Evolutionary conservation across 2,113 vertebrate genomes (phyloP), one percentile per base, ranked within the genome.

Genomic region (Centropus unirufus): DNA sequence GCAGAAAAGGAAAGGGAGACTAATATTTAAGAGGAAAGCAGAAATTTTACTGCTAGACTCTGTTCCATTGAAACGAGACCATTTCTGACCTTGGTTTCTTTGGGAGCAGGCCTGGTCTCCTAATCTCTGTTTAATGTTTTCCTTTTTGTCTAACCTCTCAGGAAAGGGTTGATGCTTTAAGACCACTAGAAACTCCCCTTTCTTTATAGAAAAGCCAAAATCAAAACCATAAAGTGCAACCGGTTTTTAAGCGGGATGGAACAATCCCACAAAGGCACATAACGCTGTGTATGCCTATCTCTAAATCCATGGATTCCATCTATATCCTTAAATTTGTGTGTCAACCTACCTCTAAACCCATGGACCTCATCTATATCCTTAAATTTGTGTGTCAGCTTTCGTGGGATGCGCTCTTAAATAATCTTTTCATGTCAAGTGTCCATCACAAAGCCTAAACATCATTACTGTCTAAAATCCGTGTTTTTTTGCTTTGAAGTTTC

Each of bases 1-100:
- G 67, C 29, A 85, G 93, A 44, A 81, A 90, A 80, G 93, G 68
- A 90, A 95, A 93, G 87, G 67, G 91, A 95, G 72, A 85, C 67
- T 91, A 77, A 67, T 94, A 95, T 88, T 95, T 83, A 74, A 74
- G 57, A 90, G 93, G 85, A 94, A 91, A 57, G 79, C 61, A 93
- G 75, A 93, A 85, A 63, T 88, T 90, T 90, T 80, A 70, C 77
- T 83, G 15, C 27, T 90, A 54, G 81, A 69, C 26, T 90, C 70
- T 80, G n/a, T 83, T 91, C 55, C 52, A 47, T 26, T 83, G 85
- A 90, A 90, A 83, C 66, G 30, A 88, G 68, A 59, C 75, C 47
- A 40, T 59, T 93, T 73, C 75, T 95, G 67, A 95, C 70, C 82
- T 91, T 34, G 36, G 67, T 80, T 91, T 90, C 74, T 89, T 70